phyloP scores from a whole-genome alignment of 1,140 invertebrate species.

The Pristionchus pacificus region DNA sequence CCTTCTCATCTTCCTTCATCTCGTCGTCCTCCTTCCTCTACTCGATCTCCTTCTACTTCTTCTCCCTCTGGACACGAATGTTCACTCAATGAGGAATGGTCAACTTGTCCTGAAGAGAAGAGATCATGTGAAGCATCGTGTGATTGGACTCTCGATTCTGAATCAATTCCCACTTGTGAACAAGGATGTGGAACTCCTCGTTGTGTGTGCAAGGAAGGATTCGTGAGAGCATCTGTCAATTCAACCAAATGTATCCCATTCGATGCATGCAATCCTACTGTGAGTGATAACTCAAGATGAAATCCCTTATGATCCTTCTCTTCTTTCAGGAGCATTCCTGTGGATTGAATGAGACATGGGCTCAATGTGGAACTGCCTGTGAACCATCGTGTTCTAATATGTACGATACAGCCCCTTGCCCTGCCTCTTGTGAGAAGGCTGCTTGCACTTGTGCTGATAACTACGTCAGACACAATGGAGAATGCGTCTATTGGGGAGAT shows the following conservation, averaged over 20 bases:
- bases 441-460: conserved; percentile 56
- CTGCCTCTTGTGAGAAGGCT: conserved; percentile 41
- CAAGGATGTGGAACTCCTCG: conserved; percentile 44
- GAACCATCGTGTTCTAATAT: conserved; percentile 51
- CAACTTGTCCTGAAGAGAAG: conserved; percentile 44
- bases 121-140: conserved; percentile 51
- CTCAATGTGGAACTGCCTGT: conserved; percentile 55
- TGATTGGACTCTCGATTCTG: conserved; percentile 53
- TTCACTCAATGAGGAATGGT: conserved; percentile 46
- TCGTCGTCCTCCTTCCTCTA: background rate
- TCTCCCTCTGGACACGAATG: conserved; percentile 23
- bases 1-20: background rate
- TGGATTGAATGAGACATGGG: conserved; percentile 49
- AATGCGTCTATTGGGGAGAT: conserved; percentile 50
- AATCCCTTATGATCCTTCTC: background rate
- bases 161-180: conserved; percentile 48
- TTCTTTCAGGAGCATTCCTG: conserved; percentile 32
- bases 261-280: conserved; percentile 36
- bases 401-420: conserved; percentile 54
- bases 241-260: conserved; percentile 47
- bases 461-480: conserved; percentile 47
- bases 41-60: background rate
- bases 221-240: conserved; percentile 42
- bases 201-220: conserved; percentile 53
- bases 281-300: conserved; percentile 22